Percentiles rank a stretch among this genome's conserved stretches.
Conservation (phyloP, 2,888 invertebrate species). For the Drosophila crucigera region DNA sequence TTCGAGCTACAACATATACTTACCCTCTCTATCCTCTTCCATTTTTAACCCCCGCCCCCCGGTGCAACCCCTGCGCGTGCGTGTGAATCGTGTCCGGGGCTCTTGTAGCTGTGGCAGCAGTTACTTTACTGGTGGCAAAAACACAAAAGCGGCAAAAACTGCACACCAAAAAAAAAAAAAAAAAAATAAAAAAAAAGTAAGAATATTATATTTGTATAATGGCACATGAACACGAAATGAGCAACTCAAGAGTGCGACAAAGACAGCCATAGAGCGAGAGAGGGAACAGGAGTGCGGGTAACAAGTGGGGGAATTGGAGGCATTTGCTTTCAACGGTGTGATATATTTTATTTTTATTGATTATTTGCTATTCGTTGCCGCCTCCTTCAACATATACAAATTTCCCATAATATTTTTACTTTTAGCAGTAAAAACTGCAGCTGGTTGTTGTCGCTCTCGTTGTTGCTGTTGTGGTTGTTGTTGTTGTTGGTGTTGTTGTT, state of each 20-base stretch:
- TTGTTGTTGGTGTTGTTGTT: conserved; percentile 13
- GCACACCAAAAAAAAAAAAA: conserved; percentile 46
- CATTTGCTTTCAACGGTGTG: conserved; percentile 71
- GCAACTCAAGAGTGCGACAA: conserved; percentile 48
- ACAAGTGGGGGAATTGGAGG: conserved; percentile 23
- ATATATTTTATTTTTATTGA: conserved; percentile 81
- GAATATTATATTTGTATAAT: conserved; percentile 80
- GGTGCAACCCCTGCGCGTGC: conserved; percentile 73
- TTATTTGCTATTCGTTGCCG: conserved; percentile 66
- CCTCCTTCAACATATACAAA: conserved; percentile 61
- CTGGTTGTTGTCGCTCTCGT: conserved; percentile 1
- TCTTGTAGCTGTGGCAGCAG: conserved; percentile 57
- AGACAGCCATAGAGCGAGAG: conserved; percentile 8
- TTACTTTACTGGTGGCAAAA: conserved; percentile 71
- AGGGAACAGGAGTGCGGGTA: neutral
- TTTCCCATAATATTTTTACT: conserved; percentile 70
- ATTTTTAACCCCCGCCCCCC: conserved; percentile 1
- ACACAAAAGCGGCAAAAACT: conserved; percentile 67
- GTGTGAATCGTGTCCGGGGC: conserved; percentile 65
- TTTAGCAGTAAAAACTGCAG: conserved; percentile 46
- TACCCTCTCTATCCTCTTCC: neutral
- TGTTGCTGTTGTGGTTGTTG: conserved; percentile 9
- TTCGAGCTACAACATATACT: conserved; percentile 25
- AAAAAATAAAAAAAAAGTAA: conserved; percentile 36
- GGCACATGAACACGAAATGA: conserved; percentile 79